Percentiles rank a stretch among this genome's conserved stretches.
phyloP scores from a whole-genome alignment of 1,140 invertebrate species.

The Meloidogyne exigua region DNA sequence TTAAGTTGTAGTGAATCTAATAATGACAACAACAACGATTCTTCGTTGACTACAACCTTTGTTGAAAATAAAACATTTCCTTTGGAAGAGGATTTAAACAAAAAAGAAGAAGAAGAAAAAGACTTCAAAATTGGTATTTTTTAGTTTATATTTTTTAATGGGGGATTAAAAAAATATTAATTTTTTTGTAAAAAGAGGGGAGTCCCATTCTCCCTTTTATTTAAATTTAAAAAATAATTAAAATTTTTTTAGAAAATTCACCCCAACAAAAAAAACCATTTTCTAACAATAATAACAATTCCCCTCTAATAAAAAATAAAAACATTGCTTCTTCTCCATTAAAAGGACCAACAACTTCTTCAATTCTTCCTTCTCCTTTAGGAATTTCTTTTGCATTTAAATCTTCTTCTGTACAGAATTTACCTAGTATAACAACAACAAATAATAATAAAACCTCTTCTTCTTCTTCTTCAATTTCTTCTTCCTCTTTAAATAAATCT shows the following conservation, averaged over 20 bases:
- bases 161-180: too few relatives aligned
- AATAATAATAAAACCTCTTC: not conserved
- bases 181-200: too few relatives aligned
- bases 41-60: not conserved
- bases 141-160: too few relatives aligned
- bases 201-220: too few relatives aligned
- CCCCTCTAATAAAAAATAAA: not conserved
- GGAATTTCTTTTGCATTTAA: slow-evolving; percentile 16
- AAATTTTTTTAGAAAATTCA: too few relatives aligned
- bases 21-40: not conserved
- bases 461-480: not conserved
- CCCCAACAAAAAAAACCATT: too few relatives aligned
- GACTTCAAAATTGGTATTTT: too few relatives aligned
- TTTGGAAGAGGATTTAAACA: not conserved
- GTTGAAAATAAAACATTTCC: not conserved
- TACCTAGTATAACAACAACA: not conserved
- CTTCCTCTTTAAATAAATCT: slow-evolving; percentile 6
- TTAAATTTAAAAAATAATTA: too few relatives aligned
- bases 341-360: too few relatives aligned
- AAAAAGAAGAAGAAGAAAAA: not conserved
- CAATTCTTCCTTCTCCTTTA: not conserved
- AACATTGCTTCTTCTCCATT: too few relatives aligned
- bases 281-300: too few relatives aligned
- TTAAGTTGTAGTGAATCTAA: not conserved
- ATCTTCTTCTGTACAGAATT: slow-evolving; percentile 18